phyloP scores from a whole-genome alignment of 2,797 vertebrate species.

The Moxostoma hubbsi region DNA sequence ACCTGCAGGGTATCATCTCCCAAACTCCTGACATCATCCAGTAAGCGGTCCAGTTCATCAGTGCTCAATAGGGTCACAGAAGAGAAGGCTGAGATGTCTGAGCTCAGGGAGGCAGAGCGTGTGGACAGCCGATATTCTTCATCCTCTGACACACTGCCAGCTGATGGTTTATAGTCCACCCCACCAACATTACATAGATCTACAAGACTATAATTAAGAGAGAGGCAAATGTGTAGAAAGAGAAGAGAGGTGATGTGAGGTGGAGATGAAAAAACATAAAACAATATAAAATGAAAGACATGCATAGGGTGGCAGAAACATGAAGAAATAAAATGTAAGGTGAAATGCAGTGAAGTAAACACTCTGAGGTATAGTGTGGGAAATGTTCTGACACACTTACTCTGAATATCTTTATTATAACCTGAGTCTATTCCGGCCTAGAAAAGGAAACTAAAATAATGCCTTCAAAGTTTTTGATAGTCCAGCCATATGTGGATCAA shows the following conservation, averaged over 20 bases:
- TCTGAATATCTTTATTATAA: no score
- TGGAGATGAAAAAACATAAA: no score
- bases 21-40: slow-evolving; percentile 77
- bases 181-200: slow-evolving; percentile 79
- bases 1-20: slow-evolving; percentile 77
- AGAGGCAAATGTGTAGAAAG: neutral
- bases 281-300: no score
- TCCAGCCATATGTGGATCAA: neutral
- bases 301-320: no score
- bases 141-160: slow-evolving; percentile 61
- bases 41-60: slow-evolving; percentile 78
- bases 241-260: no score
- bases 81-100: slow-evolving; percentile 78
- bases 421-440: no score
- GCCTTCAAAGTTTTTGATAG: no score
- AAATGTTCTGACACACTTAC: no score
- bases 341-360: no score
- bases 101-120: slow-evolving; percentile 76
- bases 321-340: no score
- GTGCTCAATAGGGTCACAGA: slow-evolving; percentile 76
- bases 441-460: no score
- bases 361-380: no score
- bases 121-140: slow-evolving; percentile 67
- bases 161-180: slow-evolving; percentile 59
- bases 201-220: slow-evolving; percentile 68